Base-by-base conservation (phyloP, 2,113 vertebrate species). In the Aptenodytes forsteri region DNA sequence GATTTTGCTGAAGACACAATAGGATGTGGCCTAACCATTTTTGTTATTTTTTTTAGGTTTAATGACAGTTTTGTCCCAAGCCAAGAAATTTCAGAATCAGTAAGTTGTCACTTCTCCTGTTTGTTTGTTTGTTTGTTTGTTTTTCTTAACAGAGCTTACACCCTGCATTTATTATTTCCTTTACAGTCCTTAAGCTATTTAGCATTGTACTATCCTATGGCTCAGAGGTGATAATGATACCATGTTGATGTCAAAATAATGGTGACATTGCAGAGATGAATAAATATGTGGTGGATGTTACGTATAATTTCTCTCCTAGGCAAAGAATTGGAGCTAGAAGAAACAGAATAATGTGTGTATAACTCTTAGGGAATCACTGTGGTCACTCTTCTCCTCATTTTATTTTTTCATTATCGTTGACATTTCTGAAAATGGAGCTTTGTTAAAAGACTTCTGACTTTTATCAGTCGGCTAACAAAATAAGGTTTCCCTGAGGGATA, bases 381-480 rank as follows among this genome's bases (percentile, higher is more conserved):
- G 50, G 55, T 44, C 84, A 90, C 46, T 61, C 26, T 20, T 76
- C 26, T 56, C 47, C 40, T 84, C 21, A 7, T 77, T 72, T 94
- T 83, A 32, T 26, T 46, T 97, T 92, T 84, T 83, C 18, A 19
- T 83, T 78, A 73, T 72, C 25, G 62, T 70, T 91, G 62, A 56
- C 62, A 82, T 87, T 97, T 95, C 92, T 72, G 69, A 83, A 71
- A 87, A 71, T 84, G 13, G 32, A 92, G 16, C 5, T 84, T 79
- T 93, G 29, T 83, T 92, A 82, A 50, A 50, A 96, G 66, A 80
- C 42, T 86, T 96, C 46, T 87, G 76, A 20, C 34, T 92, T 93
- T 95, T 96, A 83, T 81, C 55, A 80, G 18, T 86, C 47, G 50
- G 15, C 13, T 87, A 62, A 78, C 26, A 79, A 91, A 73, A 84